phyloP scores from a whole-genome alignment of 2,888 invertebrate genomes.

The Tuta absoluta region DNA sequence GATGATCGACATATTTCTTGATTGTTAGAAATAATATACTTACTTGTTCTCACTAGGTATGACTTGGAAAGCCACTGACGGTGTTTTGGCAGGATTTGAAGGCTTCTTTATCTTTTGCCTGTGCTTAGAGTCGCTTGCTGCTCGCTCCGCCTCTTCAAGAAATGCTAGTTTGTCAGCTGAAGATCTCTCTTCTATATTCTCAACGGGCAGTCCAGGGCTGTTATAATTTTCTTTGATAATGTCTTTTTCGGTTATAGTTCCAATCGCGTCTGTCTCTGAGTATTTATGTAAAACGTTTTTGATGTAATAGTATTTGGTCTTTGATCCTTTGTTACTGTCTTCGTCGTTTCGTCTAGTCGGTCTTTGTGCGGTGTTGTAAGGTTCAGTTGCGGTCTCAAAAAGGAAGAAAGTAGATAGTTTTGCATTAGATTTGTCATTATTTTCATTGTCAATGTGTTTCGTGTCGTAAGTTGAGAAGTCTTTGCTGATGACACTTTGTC shows the following conservation, averaged over 20 bases:
- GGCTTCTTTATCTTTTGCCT: conserved; percentile 52
- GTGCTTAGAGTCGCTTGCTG: conserved; percentile 40
- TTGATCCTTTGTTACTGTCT: conserved; percentile 44
- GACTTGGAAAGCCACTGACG: conserved; percentile 72
- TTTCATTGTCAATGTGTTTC: conserved; percentile 36
- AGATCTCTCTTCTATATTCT: conserved; percentile 61
- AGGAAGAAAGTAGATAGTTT: conserved; percentile 71
- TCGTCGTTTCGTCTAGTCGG: conserved; percentile 71
- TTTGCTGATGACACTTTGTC: conserved; percentile 57
- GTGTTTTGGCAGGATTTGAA: conserved; percentile 60
- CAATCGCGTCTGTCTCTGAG: conserved; percentile 44
- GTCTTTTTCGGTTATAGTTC: conserved; percentile 36
- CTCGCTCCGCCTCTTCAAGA: conserved; percentile 54
- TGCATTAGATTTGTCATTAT: conserved; percentile 36
- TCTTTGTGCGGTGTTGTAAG: conserved; percentile 60
- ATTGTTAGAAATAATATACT: conserved; percentile 32
- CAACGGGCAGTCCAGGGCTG: conserved; percentile 45
- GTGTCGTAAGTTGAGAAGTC: conserved; percentile 61
- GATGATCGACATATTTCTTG: too few relatives aligned
- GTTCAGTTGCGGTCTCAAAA: conserved; percentile 70
- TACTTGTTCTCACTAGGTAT: conserved; percentile 78
- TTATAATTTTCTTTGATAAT: conserved; percentile 40
- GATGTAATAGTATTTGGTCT: conserved; percentile 69
- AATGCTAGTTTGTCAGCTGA: conserved; percentile 56
- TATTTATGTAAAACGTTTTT: conserved; percentile 72